phyloP scores from a whole-genome alignment of 2,888 invertebrate genomes.

The Drosophila tanythrix region DNA sequence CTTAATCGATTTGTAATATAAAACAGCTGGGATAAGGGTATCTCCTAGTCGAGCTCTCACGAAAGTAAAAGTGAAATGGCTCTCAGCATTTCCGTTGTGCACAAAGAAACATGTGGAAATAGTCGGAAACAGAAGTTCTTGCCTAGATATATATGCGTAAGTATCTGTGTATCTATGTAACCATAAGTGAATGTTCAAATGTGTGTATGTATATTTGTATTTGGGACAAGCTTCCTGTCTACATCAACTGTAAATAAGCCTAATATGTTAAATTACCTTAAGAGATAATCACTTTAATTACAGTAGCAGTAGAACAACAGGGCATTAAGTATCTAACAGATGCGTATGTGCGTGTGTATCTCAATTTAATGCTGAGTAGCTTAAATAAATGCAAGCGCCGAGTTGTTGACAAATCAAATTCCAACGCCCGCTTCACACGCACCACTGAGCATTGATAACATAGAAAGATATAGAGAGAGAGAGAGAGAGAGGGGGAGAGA shows the following conservation, averaged over 20 bases:
- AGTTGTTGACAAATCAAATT: slow-evolving; percentile 63
- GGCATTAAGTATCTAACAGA: slow-evolving; percentile 52
- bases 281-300: slow-evolving; percentile 67
- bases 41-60: not conserved
- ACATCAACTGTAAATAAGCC: slow-evolving; percentile 51
- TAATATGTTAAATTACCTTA: slow-evolving; percentile 66
- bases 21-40: not conserved
- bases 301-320: slow-evolving; percentile 57
- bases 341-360: slow-evolving; percentile 35
- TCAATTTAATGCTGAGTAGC: slow-evolving; percentile 38
- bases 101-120: slow-evolving; percentile 17
- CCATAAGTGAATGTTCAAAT: not conserved
- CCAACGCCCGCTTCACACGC: slow-evolving; percentile 19
- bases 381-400: slow-evolving; percentile 41
- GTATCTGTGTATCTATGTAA: slow-evolving; percentile 25
- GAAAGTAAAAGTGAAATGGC: slow-evolving; percentile 26
- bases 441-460: slow-evolving; percentile 15
- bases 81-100: slow-evolving; percentile 26
- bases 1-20: not conserved
- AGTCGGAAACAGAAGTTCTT: slow-evolving; percentile 4
- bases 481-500: slow-evolving; percentile 7
- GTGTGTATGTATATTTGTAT: slow-evolving; percentile 29
- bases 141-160: slow-evolving; percentile 9
- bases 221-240: slow-evolving; percentile 66
- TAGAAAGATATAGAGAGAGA: not conserved